A percentile compares a stretch with the other conserved stretches of the same genome.
Conservation (phyloP, 2,888 invertebrate genomes). For the Bellardia pandia region DNA sequence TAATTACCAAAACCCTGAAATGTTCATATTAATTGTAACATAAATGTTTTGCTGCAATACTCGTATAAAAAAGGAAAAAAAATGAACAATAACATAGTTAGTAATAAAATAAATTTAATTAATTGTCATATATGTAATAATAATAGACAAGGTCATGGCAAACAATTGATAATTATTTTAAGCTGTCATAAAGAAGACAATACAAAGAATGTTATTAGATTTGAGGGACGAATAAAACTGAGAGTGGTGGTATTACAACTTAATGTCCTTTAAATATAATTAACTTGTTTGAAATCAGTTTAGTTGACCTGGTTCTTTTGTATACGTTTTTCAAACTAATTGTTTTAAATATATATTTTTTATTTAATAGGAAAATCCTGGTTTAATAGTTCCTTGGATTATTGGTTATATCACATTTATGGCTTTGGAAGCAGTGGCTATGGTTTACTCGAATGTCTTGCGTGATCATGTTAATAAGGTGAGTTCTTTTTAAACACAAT, state of each 20-base stretch:
- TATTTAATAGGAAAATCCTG: slow-evolving; percentile 88
- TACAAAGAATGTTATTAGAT: no score
- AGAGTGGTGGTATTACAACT: no score
- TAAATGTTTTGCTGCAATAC: no score
- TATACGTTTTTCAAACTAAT: not conserved
- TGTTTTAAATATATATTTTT: not conserved
- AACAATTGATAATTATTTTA: no score
- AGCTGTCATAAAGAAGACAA: no score
- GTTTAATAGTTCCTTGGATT: slow-evolving; percentile 91
- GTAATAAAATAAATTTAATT: slow-evolving; percentile 2
- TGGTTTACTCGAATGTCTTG: slow-evolving; percentile 92
- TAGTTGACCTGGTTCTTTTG: no score
- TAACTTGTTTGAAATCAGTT: no score
- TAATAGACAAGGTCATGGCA: slow-evolving; percentile 7
- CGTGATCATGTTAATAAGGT: slow-evolving; percentile 93
- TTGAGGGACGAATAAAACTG: no score
- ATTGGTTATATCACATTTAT: slow-evolving; percentile 92
- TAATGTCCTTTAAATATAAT: no score
- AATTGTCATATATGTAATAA: slow-evolving; percentile 1
- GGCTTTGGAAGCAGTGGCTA: slow-evolving; percentile 91
- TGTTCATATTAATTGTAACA: no score
- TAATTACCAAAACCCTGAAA: not conserved
- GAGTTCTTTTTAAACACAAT: slow-evolving; percentile 78
- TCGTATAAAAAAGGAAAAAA: no score
- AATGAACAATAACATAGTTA: not conserved